phyloP scores from a whole-genome alignment of 1,140 invertebrate species.

The Lanistes nyassanus region DNA sequence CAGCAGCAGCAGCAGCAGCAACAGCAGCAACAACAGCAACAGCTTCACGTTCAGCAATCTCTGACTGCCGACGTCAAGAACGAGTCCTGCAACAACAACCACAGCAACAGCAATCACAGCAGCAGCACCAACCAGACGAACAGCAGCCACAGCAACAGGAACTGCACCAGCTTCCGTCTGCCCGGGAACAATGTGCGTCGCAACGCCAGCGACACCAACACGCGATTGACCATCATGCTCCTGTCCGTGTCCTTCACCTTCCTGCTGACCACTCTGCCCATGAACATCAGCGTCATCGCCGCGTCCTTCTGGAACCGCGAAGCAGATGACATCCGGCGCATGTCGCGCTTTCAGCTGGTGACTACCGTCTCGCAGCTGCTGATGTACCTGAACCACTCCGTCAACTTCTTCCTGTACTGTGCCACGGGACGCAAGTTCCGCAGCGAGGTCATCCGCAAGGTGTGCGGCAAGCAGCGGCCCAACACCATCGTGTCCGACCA shows the following conservation, averaged over 20 bases:
- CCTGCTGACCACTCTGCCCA: conserved; percentile 61
- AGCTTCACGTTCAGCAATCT: background rate
- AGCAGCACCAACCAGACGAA: background rate
- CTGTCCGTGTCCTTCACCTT: conserved; percentile 61
- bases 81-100: background rate
- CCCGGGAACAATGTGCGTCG: background rate
- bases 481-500: conserved; percentile 24
- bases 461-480: conserved; percentile 42
- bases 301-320: conserved; percentile 42
- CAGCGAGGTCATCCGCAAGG: conserved; percentile 52
- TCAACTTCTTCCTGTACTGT: conserved; percentile 67
- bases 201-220: conserved; percentile 23
- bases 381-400: conserved; percentile 66
- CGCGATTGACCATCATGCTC: conserved; percentile 58
- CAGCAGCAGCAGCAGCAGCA: background rate
- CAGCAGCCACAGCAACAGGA: conserved; percentile 13
- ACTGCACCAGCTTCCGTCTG: conserved; percentile 1
- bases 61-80: background rate
- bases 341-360: conserved; percentile 37
- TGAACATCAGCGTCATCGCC: conserved; percentile 51
- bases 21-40: background rate
- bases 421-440: conserved; percentile 64
- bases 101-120: conserved; percentile 1
- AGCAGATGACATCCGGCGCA: conserved; percentile 14
- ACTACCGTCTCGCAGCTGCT: conserved; percentile 56